Base-by-base conservation (phyloP, 53 echinoderm and acorn worm species). In the Stichopus horrens region DNA sequence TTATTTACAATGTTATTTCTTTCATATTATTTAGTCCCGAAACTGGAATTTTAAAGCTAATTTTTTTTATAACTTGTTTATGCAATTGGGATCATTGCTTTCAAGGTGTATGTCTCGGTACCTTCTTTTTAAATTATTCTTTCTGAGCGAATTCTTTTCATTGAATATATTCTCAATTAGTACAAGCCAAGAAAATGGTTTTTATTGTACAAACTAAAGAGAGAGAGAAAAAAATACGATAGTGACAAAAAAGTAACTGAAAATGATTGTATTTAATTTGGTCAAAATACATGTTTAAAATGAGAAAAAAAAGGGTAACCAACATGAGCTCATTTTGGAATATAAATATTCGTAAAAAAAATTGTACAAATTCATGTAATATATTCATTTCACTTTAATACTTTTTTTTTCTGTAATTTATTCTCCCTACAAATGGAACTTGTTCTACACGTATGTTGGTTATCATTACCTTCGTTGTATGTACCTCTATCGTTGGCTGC, bases 331-430 rank as follows among this genome's bases (percentile, higher is more conserved):
- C 71, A 81, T 57, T 58, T 21, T 81, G 55, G 81, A 81, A 81
- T 81, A 81, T 81, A 81, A 81, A 81, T 81, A 81, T 81, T 81
- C 81, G 81, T 56, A 57, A 37, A 37, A 37, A 37, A 37, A 81
- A 57, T 81, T 81, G 81, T 81, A 81, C 81, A 81, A 81, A 81
- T 81, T 81, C 56, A 81, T 81, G 81, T 81, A 81, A 81, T 81
- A 81, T 81, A 81, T 81, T 81, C 81, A 81, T 21, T 81, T 81
- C 58, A 20, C 81, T 81, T 81, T 56, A 54, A 81, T 81, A 81
- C n/a, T n/a, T 56, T 81, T 57, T 81, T 81, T 79, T 55, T 53
- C 57, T 81, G 18, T 71, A 71, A 71, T 71, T 71, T 71, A 71
- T 71, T 71, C 71, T 19, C 20, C 71, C 20, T 71, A 7, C 18